Base-by-base conservation (phyloP, 2,888 invertebrate species). In the Perdita meconis region DNA sequence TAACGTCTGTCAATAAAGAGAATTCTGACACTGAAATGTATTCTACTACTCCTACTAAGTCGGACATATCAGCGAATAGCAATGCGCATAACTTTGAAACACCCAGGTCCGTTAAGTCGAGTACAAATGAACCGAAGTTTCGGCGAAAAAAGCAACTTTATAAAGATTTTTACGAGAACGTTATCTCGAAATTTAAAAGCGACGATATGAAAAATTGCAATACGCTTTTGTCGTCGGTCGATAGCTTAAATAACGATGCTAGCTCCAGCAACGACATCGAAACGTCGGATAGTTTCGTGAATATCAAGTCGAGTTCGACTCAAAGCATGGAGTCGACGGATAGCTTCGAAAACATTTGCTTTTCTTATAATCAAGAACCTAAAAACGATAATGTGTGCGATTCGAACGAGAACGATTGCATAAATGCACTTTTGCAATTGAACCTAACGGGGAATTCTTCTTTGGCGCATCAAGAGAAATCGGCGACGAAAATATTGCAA, bases 241-340 rank as follows among this genome's bases (percentile, higher is more conserved):
- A 87, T 44, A 84, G 83, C 50, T 73, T 89, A 42, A 89, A 85
- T n/a, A n/a, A n/a, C n/a, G n/a, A n/a, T 42, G 82, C 76, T 12
- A 88, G 85, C 72, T 90, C 88, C 1, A 86, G 85, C 66, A 90
- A 90, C 42, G 89, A 91, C 57, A 89, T 89, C 34, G 89, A 91
- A 60, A 89, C 88, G 10, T 90, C 90, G 6, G 90, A 90, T 34
- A 91, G 89, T 64, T 91, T 91, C 60, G 89, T 90, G 12, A 90
- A 90, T 51, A 89, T 90, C 55, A 86, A 80, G 12, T 87, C 88
- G 2, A 88, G 83, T 55, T 88, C 88, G 2, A 86, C 87, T 0
- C 87, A 88, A 65, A 90, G 89, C 47, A 74, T 88, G 51, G 89
- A 90, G 56, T 90, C 89, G 0, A 84, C 86, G 0, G 88, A 89